A percentile compares a stretch with the other conserved stretches of the same genome.
These are phyloP conservation scores for Myopa testacea DNA, from an alignment of 2,888 invertebrate genomes.

Conservation along the genomic window DNA sequence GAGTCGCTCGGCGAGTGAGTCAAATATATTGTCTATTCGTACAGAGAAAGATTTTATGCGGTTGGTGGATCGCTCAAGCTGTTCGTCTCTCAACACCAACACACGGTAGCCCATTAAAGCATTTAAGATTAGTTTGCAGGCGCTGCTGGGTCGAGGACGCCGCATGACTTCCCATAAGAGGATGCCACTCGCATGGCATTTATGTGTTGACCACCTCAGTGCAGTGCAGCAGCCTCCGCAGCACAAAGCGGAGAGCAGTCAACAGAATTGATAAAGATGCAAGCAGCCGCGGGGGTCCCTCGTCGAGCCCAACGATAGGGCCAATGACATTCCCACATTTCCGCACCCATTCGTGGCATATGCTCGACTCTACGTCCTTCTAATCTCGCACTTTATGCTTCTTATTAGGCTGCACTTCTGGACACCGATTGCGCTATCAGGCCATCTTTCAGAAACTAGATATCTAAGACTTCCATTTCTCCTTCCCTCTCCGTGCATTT, in stretches of 20 bases:
- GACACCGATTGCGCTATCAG: background rate
- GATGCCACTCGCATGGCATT: conserved; percentile 21
- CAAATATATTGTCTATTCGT: background rate
- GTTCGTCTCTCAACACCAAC: conserved; percentile 21
- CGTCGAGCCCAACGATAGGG: conserved; percentile 35
- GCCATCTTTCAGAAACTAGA: background rate
- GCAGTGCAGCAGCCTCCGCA: background rate
- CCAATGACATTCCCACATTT: conserved; percentile 43
- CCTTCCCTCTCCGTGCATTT: background rate
- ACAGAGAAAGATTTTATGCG: conserved; percentile 23
- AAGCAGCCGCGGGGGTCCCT: conserved; percentile 43
- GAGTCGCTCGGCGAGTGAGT: conserved; percentile 21
- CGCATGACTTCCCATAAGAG: conserved; percentile 57
- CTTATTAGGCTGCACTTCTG: background rate
- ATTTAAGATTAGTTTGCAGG: conserved; percentile 39
- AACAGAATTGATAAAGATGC: conserved; percentile 63
- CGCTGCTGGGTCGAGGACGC: conserved; percentile 56
- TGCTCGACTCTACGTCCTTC: conserved; percentile 2
- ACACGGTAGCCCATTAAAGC: conserved; percentile 41
- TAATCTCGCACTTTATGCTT: background rate
- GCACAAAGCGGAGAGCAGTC: conserved; percentile 39
- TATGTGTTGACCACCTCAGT: background rate
- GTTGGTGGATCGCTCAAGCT: conserved; percentile 41
- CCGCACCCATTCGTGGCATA: conserved; percentile 37
- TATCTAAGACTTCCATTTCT: background rate